Evolutionary conservation across 2,888 invertebrate genomes (phyloP).

Genomic region (Aleiodes testaceus): DNA sequence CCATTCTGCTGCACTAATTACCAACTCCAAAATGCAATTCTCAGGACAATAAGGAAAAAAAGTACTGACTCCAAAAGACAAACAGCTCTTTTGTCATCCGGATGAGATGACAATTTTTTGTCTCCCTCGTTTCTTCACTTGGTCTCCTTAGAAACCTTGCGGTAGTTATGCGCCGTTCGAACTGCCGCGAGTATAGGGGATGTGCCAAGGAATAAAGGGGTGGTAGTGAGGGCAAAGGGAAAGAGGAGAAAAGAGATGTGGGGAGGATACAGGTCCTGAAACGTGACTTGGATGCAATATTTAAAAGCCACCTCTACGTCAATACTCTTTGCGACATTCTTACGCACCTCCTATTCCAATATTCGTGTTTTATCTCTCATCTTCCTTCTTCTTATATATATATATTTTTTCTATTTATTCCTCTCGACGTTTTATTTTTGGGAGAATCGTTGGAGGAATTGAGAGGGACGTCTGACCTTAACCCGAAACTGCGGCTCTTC

Average conservation of each 20-base stretch:
- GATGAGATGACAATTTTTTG: conserved; percentile 29
- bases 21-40: background rate
- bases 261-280: conserved; percentile 58
- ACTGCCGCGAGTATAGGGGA: conserved; percentile 43
- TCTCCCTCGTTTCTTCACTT: conserved; percentile 47
- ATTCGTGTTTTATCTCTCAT: conserved; percentile 40
- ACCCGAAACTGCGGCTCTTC: conserved; percentile 52
- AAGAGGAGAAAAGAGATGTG: conserved; percentile 42
- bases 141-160: conserved; percentile 65
- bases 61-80: conserved; percentile 4
- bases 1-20: too few relatives aligned
- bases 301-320: conserved; percentile 69
- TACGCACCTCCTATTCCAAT: conserved; percentile 48
- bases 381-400: conserved; percentile 21
- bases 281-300: conserved; percentile 73
- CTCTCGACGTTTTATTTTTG: conserved; percentile 32
- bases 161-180: conserved; percentile 66
- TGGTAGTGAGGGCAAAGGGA: conserved; percentile 41
- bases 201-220: conserved; percentile 35
- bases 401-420: conserved; percentile 28
- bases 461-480: conserved; percentile 61
- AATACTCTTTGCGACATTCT: conserved; percentile 65
- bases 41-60: conserved; percentile 11
- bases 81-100: conserved; percentile 15
- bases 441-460: conserved; percentile 26